phyloP scores from a whole-genome alignment of 2,888 invertebrate species.

The Caenorhabditis macrosperma region DNA sequence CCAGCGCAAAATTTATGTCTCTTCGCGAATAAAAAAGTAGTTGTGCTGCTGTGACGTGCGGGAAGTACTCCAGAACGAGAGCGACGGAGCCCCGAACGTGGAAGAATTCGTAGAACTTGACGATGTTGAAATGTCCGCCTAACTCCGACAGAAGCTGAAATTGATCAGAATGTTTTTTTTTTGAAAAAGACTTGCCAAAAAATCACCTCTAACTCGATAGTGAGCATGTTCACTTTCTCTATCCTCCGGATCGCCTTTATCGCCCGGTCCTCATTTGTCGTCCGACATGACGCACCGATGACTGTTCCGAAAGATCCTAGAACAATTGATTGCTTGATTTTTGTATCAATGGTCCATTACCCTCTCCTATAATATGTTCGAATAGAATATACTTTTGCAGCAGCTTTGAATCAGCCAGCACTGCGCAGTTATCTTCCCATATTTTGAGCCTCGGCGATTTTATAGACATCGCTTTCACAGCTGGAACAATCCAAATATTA shows the following conservation, averaged over 20 bases:
- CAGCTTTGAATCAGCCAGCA: conserved; percentile 28
- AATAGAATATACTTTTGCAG: conserved; percentile 23
- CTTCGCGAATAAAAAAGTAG: conserved; percentile 29
- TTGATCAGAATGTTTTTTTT: too few species aligned
- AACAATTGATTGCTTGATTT: neutral
- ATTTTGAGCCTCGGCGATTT: neutral
- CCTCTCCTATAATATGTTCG: conserved; percentile 50
- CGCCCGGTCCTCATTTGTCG: conserved; percentile 26
- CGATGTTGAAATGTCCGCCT: conserved; percentile 56
- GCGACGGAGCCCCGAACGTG: conserved; percentile 39
- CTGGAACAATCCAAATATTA: conserved; percentile 3
- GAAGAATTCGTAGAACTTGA: conserved; percentile 51
- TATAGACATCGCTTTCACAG: neutral
- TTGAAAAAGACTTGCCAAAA: too few species aligned
- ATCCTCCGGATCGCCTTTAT: conserved; percentile 54
- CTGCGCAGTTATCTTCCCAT: conserved; percentile 56
- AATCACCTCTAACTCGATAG: conserved; percentile 49
- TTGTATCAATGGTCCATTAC: neutral
- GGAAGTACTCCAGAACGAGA: conserved; percentile 53
- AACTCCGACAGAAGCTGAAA: conserved; percentile 48
- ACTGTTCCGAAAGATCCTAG: conserved; percentile 58
- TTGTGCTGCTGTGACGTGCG: conserved; percentile 41
- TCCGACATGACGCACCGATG: conserved; percentile 34
- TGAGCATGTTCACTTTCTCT: conserved; percentile 41
- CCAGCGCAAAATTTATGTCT: conserved; percentile 31